phyloP scores from a whole-genome alignment of 1,140 invertebrate genomes.

The Odontomachus brunneus region DNA sequence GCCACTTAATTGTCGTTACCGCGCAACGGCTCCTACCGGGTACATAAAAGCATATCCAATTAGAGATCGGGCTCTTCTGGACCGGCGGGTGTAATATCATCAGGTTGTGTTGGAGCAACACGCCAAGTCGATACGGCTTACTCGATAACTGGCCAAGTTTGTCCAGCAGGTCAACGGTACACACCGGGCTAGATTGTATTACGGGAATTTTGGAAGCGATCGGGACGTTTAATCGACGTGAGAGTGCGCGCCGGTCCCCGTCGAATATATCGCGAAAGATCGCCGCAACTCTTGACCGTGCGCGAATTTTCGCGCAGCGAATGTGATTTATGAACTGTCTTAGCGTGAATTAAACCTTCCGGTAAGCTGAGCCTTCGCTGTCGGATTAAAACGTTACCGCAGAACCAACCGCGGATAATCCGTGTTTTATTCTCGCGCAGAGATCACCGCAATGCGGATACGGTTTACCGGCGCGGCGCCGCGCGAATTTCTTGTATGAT shows the following conservation, averaged over 20 bases:
- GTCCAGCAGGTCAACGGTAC: neutral
- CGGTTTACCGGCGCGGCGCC: conserved; percentile 1
- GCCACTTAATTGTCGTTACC: conserved; percentile 30
- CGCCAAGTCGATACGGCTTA: conserved; percentile 33
- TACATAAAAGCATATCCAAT: conserved; percentile 41
- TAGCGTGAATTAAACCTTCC: neutral
- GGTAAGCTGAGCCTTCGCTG: neutral
- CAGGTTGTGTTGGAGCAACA: conserved; percentile 6
- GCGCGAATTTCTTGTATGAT: conserved; percentile 44
- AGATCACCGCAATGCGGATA: conserved; percentile 67
- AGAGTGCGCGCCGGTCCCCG: too few relatives aligned
- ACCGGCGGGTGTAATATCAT: conserved; percentile 10
- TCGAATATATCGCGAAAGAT: too few relatives aligned
- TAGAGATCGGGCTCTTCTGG: conserved; percentile 48
- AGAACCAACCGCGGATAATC: conserved; percentile 33
- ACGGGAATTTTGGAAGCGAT: too few relatives aligned
- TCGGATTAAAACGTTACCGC: conserved; percentile 2
- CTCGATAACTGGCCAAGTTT: conserved; percentile 37
- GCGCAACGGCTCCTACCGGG: neutral
- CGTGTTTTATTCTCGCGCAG: conserved; percentile 10
- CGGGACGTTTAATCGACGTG: too few relatives aligned
- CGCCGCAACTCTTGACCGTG: too few relatives aligned
- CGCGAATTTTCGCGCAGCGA: too few relatives aligned
- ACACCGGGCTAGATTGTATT: neutral
- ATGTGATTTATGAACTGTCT: too few relatives aligned